Base-by-base conservation (phyloP, 2,113 vertebrate species). In the Phainopepla nitens region DNA sequence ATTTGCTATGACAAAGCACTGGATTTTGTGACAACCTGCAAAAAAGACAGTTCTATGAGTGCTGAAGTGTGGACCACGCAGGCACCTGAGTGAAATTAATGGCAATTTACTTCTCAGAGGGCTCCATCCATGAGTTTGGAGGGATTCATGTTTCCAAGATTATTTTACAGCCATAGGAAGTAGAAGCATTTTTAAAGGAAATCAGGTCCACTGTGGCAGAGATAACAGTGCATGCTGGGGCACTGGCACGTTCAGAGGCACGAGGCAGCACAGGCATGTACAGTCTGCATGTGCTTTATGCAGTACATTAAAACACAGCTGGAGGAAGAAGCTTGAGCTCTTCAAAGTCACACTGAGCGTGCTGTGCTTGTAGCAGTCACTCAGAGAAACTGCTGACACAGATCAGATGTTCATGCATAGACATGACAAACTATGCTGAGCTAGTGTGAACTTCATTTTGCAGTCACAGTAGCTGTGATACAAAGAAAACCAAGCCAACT, bases 281-380 rank as follows among this genome's bases (percentile, higher is more conserved):
- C 3, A 82, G n/a, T 13, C 49, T 36, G 19, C 36, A 16, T 2
- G 0, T n/a, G 39, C 13, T 36, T 33, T 36, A 49, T 2, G 4
- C 33, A 44, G 20, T 29, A 45, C 41, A 50, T 29, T 16, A 45
- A 33, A 23, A 44, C 10, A 84, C 24, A 80, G 42, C 75, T 12
- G 9, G 15, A 82, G 54, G 20, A 90, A 85, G n/a, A 71, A 64
- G 15, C 15, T 71, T 8, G 2, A 2, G 2, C 15, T 58, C 41
- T 71, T 87, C 47, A 39, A 78, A 84, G 57, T 39, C 53, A 54
- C 3, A 2, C 35, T 39, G 47, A 78, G 66, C 24, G 0, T 6
- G 9, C n/a, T 31, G 42, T 53, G 51, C 51, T 78, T 50, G 19
- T 12, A 51, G n/a, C 27, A 70, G 44, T 24, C 78, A 60, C 65